Evolutionary conservation across 2,113 vertebrate species (phyloP), one percentile per base, ranked within the genome.

Genomic region (Vidua macroura): DNA sequence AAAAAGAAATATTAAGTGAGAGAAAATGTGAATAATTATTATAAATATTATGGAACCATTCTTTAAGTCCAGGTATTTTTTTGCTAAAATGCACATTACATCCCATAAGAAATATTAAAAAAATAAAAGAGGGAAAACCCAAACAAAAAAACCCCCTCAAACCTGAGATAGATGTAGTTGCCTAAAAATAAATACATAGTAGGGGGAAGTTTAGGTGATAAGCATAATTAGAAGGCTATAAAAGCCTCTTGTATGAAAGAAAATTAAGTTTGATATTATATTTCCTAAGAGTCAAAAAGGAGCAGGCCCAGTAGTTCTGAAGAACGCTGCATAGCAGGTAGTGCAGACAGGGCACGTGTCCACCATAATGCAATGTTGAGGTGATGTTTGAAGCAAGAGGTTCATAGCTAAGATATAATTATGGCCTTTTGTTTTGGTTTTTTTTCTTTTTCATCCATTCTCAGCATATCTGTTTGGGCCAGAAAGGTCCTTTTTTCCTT

Each of bases 291-390:
- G 22, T 64, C 51, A 69, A 28, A 83, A 18, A 69, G 17, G 8
- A 53, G 59, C 27, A 52, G 78, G 3, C 39, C 20, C 12, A 16
- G 20, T 64, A 62, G 44, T 78, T 84, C 31, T 84, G 78, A 86
- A 66, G 37, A 70, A 2, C 4, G 1, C 60, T n/a, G n/a, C 1
- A 0, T 20, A 16, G 49, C 39, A 74, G 44, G 9, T 23, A 39
- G 15, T 15, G 30, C 15, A 53, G 39, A 24, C 13, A 25, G 44
- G 30, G 15, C 35, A 49, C 0, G 0, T 41, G 20, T 23, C 30
- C 35, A 30, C 53, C 2, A 2, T 48, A 43, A 33, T 4, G 20
- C 44, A 30, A 4, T 44, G 8, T 31, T 69, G 49, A 66, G 19
- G 9, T 53, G 41, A 41, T 37, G 18, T n/a, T 93, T 66, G 44